Percentiles rank a stretch among this genome's conserved stretches.
These are phyloP conservation scores for Symphodus melops DNA, from an alignment of 2,113 vertebrate species.

Conservation along the genomic window DNA sequence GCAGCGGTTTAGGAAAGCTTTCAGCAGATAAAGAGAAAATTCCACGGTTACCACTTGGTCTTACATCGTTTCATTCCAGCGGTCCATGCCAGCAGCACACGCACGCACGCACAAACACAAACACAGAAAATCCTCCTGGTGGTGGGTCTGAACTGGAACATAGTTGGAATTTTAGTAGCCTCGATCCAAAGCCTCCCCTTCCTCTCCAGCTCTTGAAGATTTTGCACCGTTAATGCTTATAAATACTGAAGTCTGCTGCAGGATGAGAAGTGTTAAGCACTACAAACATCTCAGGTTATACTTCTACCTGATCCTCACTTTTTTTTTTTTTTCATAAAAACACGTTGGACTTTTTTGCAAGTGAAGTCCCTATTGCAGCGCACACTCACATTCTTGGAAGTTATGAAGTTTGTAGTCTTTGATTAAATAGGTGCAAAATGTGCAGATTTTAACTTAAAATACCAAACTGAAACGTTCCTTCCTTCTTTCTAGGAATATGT, in stretches of 20 bases:
- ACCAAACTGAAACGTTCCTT: too few relatives aligned
- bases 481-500: too few relatives aligned
- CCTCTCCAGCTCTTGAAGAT: slow-evolving; percentile 40
- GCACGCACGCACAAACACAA: slow-evolving; percentile 14
- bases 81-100: slow-evolving; percentile 26
- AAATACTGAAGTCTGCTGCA: slow-evolving; percentile 29
- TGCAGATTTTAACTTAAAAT: too few relatives aligned
- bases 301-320: background rate
- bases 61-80: slow-evolving; percentile 56
- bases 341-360: background rate
- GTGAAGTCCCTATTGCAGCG: background rate
- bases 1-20: slow-evolving; percentile 50
- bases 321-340: background rate
- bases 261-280: slow-evolving; percentile 20
- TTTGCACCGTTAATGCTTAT: slow-evolving; percentile 40
- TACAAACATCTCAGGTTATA: slow-evolving; percentile 14
- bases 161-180: slow-evolving; percentile 60
- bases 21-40: slow-evolving; percentile 54
- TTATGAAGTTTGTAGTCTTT: too few relatives aligned
- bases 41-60: slow-evolving; percentile 52
- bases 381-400: background rate
- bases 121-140: slow-evolving; percentile 56
- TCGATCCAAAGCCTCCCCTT: slow-evolving; percentile 55
- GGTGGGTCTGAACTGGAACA: slow-evolving; percentile 69
- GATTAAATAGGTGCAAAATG: too few relatives aligned